Evolutionary conservation across 2,888 invertebrate genomes (phyloP), one percentile per base, ranked within the genome.

Genomic region (Flabesymbios commensalis): DNA sequence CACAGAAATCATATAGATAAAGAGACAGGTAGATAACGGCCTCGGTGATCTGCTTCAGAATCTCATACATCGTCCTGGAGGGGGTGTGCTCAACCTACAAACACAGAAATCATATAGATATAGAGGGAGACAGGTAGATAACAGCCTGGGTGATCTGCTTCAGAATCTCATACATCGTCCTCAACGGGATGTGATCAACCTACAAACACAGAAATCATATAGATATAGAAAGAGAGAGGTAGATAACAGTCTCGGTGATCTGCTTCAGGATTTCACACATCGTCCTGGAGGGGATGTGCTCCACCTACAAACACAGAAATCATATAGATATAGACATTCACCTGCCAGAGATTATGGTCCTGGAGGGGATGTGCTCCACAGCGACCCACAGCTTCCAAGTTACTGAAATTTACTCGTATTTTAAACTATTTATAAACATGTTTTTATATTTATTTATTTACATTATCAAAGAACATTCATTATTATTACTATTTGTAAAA

Each of bases 141-240:
- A 85, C 63, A 1, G 83, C 85, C 62, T 80, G 78, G 57, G 79
- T 76, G 31, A 84, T 74, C 71, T 84, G 83, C 42, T 72, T 53
- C 54, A 80, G 65, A 28, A 83, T 72, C 26, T 74, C 74, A 42
- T 75, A 68, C 24, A 57, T 43, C 5, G 48, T 32, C 48, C 32
- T 32, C 10, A 5, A 29, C 49, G 32, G 28, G 4, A 32, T 28
- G 31, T 49, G 49, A 49, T 32, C 49, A 29, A 31, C 29, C 10
- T 7, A 14, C 17, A 10, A 29, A 14, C 10, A 14, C 24, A 17
- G 36, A 52, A 5, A 22, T 24, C 5, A 26, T 26, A 32, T 36
- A 39, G 10, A 24, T 39, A n/a, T 31, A n/a, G 22, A n/a, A 22
- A 7, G 4, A 29, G 36, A 39, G 10, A 24, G 36, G 36, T n/a